Conservation (phyloP, 2,113 vertebrate genomes). For the Psittacara wagleri region DNA sequence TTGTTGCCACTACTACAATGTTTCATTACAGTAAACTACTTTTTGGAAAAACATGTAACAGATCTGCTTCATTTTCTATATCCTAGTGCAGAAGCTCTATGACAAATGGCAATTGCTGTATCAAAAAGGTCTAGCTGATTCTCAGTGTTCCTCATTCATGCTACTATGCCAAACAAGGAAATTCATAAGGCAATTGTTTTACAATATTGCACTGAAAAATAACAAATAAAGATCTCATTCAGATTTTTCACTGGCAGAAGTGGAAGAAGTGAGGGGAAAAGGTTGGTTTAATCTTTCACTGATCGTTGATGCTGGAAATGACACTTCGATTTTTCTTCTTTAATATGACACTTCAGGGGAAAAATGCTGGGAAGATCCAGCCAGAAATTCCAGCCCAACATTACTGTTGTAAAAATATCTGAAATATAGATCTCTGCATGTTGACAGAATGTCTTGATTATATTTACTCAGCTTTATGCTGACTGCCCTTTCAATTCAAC, state of each 20-base stretch:
- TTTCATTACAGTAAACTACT: slow-evolving; percentile 35
- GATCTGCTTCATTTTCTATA: slow-evolving; percentile 8
- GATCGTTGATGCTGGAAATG: not conserved
- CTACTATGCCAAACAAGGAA: not conserved
- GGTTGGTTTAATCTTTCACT: not conserved
- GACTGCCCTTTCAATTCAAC: not conserved
- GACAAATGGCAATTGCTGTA: slow-evolving; percentile 18
- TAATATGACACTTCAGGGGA: not conserved
- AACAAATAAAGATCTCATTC: not conserved
- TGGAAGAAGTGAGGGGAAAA: not conserved
- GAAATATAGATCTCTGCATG: not conserved
- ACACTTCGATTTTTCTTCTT: not conserved
- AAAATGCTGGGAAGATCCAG: not conserved
- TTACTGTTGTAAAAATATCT: not conserved
- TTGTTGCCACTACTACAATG: not conserved
- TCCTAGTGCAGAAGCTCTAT: not conserved
- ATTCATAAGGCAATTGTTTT: not conserved
- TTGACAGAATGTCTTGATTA: not conserved
- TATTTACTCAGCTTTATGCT: not conserved
- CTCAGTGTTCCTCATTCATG: not conserved
- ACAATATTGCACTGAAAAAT: not conserved
- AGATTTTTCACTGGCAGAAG: not conserved
- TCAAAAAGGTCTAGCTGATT: not conserved
- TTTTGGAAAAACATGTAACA: not conserved
- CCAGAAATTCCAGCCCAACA: not conserved